phyloP scores from a whole-genome alignment of 2,888 invertebrate genomes.

The Sycophila texana region DNA sequence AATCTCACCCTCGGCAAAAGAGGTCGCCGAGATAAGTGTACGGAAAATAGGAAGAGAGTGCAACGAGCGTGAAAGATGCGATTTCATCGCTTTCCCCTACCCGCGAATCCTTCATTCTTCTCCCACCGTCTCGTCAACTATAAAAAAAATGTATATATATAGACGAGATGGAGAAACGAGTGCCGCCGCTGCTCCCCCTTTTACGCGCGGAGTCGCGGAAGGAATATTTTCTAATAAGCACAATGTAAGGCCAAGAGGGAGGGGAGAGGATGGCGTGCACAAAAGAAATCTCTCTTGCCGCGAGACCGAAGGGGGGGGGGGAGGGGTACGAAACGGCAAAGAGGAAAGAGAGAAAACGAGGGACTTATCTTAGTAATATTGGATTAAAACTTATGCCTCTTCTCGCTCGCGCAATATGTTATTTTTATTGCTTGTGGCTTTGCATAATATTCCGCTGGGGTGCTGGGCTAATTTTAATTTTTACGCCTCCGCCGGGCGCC shows the following conservation, averaged over 20 bases:
- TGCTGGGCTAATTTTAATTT: conserved; percentile 74
- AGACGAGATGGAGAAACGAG: conserved; percentile 15
- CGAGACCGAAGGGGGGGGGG: conserved; percentile 52
- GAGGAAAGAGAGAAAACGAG: conserved; percentile 50
- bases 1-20: conserved; percentile 35
- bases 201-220: conserved; percentile 58
- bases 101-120: conserved; percentile 46
- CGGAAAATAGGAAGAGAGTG: conserved; percentile 57
- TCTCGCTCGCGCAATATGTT: conserved; percentile 75
- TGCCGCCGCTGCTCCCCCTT: conserved; percentile 45
- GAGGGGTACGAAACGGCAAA: conserved; percentile 5
- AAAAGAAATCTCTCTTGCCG: conserved; percentile 72
- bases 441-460: conserved; percentile 72
- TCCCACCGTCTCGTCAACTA: conserved; percentile 52
- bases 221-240: conserved; percentile 75
- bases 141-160: conserved; percentile 45
- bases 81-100: conserved; percentile 56
- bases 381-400: conserved; percentile 76
- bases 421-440: conserved; percentile 76
- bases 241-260: conserved; percentile 69
- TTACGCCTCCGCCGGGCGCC: conserved; percentile 63
- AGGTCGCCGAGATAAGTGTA: conserved; percentile 52
- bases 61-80: conserved; percentile 62
- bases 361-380: conserved; percentile 75
- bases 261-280: conserved; percentile 69